phyloP scores from a whole-genome alignment of 2,888 invertebrate genomes.

The Cephus spinipes region DNA sequence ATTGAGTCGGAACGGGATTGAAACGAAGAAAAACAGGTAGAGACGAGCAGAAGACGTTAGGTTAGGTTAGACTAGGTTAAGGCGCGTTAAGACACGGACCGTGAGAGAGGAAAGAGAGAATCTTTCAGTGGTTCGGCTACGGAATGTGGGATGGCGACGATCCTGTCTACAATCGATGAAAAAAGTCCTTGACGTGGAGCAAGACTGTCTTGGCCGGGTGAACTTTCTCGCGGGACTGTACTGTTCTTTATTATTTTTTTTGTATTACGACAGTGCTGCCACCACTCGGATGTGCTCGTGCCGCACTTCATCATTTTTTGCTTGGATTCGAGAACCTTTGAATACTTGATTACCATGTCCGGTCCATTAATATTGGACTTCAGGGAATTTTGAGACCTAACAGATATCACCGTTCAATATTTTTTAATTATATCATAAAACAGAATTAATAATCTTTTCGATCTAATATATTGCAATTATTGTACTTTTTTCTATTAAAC shows the following conservation, averaged over 20 bases:
- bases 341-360: neutral
- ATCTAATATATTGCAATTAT: neutral
- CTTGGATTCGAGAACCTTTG: neutral
- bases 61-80: neutral
- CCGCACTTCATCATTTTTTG: neutral
- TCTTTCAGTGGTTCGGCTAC: neutral
- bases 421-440: neutral
- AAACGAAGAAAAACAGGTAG: neutral
- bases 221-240: neutral
- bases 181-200: neutral
- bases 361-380: neutral
- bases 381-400: neutral
- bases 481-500: neutral
- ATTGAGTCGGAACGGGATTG: neutral
- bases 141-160: neutral
- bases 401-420: neutral
- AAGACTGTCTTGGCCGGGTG: neutral
- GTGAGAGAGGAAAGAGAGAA: neutral
- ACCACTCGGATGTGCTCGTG: neutral
- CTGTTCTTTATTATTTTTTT: neutral
- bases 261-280: neutral
- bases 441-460: neutral
- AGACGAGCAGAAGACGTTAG: neutral
- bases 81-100: neutral
- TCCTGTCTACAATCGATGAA: neutral